Percentiles rank a stretch among this genome's conserved stretches.
These are phyloP conservation scores for Platyrinchus mystaceus DNA, from an alignment of 2,797 vertebrate species.

Conservation along the genomic window DNA sequence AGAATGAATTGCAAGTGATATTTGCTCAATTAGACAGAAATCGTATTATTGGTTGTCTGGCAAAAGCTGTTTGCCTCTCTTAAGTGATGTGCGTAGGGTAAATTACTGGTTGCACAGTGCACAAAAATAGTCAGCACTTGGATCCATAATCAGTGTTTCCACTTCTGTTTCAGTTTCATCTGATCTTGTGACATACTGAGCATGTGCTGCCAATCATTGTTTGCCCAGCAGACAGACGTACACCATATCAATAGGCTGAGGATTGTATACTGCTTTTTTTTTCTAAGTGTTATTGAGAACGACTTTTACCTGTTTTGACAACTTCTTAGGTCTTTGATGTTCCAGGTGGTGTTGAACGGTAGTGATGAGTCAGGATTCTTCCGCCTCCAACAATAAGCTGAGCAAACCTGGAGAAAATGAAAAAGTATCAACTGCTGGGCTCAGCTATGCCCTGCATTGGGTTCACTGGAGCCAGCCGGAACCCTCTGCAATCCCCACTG, in stretches of 20 bases:
- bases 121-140: not conserved
- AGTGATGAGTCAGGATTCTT: not conserved
- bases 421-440: not conserved
- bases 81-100: not conserved
- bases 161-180: not conserved
- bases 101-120: not conserved
- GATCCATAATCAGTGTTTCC: not conserved
- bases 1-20: not conserved
- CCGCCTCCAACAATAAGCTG: not conserved
- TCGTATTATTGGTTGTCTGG: not conserved
- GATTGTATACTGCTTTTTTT: not conserved
- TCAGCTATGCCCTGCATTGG: not conserved
- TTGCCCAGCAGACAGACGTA: not conserved
- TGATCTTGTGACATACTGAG: not conserved
- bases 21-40: not conserved
- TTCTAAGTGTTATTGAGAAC: rapidly evolving
- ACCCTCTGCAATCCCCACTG: not conserved
- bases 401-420: not conserved
- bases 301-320: not conserved
- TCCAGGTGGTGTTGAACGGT: not conserved
- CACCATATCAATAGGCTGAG: not conserved
- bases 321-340: not conserved
- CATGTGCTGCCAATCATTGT: rapidly evolving
- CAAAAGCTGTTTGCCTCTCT: not conserved
- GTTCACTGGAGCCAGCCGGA: rapidly evolving